Percentiles rank a stretch among this genome's conserved stretches.
Evolutionary conservation across 1,140 invertebrate species (phyloP).

Genomic region (Zaprionus nigranus): DNA sequence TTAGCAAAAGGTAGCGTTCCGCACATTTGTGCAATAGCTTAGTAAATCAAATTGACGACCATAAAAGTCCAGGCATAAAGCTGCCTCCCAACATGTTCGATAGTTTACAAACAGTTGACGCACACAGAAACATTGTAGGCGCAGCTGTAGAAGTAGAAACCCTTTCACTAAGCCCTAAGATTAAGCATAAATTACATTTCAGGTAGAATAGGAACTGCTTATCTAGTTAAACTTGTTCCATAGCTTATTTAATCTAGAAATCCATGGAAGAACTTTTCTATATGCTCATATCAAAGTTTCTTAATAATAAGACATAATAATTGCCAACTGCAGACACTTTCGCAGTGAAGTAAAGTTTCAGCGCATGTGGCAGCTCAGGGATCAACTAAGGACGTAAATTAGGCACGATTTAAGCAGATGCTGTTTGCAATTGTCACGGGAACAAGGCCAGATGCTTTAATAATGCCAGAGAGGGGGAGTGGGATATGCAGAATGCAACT

Average conservation of each 20-base stretch:
- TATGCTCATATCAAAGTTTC: background rate
- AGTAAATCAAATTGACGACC: constrained; percentile 63
- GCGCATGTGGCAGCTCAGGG: too few relatives aligned
- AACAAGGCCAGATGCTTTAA: constrained; percentile 60
- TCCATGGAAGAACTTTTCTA: background rate
- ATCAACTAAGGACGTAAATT: constrained; percentile 79
- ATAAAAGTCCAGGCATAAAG: constrained; percentile 12
- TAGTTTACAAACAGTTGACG: constrained; percentile 17
- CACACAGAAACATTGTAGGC: background rate
- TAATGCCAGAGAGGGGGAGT: constrained; percentile 30
- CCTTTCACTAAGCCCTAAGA: background rate
- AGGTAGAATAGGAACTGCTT: background rate
- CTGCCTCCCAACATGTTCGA: constrained; percentile 3
- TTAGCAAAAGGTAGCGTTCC: constrained; percentile 8
- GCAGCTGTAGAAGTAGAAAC: background rate
- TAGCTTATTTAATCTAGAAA: background rate
- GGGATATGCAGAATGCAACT: constrained; percentile 26
- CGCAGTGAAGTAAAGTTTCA: background rate
- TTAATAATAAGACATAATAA: too few relatives aligned
- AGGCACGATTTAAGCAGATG: constrained; percentile 47
- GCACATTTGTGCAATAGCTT: constrained; percentile 10
- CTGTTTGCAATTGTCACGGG: constrained; percentile 42
- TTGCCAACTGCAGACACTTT: background rate
- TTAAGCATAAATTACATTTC: background rate
- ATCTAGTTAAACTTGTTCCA: background rate